These are phyloP conservation scores for Phymatocera aterrima DNA, from an alignment of 2,888 invertebrate genomes.

Conservation along the genomic window DNA sequence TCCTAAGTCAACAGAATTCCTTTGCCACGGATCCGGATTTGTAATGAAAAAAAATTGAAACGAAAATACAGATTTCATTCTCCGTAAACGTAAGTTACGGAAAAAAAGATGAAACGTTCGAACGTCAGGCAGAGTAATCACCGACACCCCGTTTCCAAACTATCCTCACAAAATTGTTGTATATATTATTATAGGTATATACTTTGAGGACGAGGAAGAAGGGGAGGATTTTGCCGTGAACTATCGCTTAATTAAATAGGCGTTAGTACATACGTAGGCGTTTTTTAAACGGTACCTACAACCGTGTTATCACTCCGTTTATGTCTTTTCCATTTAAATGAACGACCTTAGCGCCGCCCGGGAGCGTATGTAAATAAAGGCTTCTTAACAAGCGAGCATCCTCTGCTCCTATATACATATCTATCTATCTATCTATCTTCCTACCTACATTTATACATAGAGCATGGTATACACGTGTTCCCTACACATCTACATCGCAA, in stretches of 20 bases:
- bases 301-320: conserved; percentile 42
- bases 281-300: conserved; percentile 52
- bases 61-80: too few relatives aligned
- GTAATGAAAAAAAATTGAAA: too few relatives aligned
- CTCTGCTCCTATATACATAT: background rate
- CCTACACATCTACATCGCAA: conserved; percentile 1
- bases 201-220: background rate
- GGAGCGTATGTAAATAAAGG: conserved; percentile 29
- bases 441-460: too few relatives aligned
- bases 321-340: conserved; percentile 58
- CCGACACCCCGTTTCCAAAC: background rate
- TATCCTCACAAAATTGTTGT: background rate
- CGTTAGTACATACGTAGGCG: conserved; percentile 28
- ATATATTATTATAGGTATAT: too few relatives aligned
- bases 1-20: background rate
- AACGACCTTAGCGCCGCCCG: conserved; percentile 36
- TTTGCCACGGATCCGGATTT: background rate
- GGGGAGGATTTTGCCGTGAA: background rate
- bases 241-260: conserved; percentile 36
- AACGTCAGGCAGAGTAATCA: too few relatives aligned
- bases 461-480: too few relatives aligned
- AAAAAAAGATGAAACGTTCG: too few relatives aligned
- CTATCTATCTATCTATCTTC: background rate
- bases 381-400: conserved; percentile 32
- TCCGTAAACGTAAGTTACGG: too few relatives aligned